These are phyloP conservation scores for Bubalus kerabau DNA, from an alignment of 2,113 vertebrate genomes.

Conservation along the genomic window DNA sequence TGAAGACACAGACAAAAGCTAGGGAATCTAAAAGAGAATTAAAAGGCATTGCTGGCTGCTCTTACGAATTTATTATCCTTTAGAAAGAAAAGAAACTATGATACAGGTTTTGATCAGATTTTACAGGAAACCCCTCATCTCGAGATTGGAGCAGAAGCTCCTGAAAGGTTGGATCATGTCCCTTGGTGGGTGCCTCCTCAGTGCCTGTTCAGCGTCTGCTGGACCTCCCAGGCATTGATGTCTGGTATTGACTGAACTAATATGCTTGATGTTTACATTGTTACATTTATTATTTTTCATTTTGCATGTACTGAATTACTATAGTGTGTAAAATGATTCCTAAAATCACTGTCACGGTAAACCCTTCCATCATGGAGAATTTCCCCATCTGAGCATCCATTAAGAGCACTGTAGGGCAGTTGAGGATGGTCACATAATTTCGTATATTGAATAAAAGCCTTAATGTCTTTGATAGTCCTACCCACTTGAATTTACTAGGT, in stretches of 20 bases:
- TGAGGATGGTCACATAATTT: not conserved
- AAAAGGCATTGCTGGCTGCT: not conserved
- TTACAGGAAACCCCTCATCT: not conserved
- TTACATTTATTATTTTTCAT: not conserved
- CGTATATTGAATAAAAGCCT: not conserved
- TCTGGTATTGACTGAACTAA: not conserved
- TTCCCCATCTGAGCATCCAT: not conserved
- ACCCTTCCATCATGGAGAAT: not conserved
- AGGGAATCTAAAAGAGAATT: not conserved
- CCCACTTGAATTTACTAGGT: not conserved
- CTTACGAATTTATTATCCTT: not conserved
- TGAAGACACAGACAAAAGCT: not conserved
- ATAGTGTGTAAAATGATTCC: not conserved
- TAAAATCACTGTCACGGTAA: not conserved
- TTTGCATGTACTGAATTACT: not conserved
- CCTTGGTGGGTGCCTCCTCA: fast-evolving
- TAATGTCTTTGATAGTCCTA: not conserved
- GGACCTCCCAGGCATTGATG: not conserved
- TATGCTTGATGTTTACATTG: not conserved
- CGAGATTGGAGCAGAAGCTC: not conserved
- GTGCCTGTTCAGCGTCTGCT: not conserved
- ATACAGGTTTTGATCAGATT: not conserved
- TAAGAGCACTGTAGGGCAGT: not conserved
- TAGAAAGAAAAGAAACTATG: not conserved
- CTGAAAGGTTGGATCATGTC: not conserved